A percentile compares a stretch with the other conserved stretches of the same genome.
phyloP scores from a whole-genome alignment of 1,140 invertebrate genomes.

The Drosophila bifasciata region DNA sequence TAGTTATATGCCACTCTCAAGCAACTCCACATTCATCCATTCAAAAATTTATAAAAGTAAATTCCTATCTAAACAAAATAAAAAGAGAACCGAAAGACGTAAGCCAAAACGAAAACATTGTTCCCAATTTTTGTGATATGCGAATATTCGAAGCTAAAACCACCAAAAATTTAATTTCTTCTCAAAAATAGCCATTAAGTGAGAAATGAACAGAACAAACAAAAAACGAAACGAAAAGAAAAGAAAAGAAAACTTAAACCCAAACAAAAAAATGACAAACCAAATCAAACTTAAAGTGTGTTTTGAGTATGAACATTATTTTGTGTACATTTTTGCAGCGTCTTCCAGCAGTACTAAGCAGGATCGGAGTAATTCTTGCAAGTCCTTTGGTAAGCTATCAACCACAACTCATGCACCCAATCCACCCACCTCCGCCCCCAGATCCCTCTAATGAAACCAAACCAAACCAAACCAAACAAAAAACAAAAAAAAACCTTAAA shows the following conservation, averaged over 20 bases:
- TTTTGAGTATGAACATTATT: constrained; percentile 84
- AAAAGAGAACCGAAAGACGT: constrained; percentile 18
- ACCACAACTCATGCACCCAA: constrained; percentile 74
- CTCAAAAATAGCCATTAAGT: constrained; percentile 46
- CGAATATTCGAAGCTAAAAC: constrained; percentile 35
- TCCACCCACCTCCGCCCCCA: constrained; percentile 10
- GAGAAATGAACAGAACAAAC: constrained; percentile 26
- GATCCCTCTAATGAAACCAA: constrained; percentile 18
- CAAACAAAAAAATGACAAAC: constrained; percentile 51
- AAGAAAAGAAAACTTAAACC: constrained; percentile 37
- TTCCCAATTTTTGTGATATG: constrained; percentile 83
- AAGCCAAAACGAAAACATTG: constrained; percentile 68
- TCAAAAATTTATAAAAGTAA: background rate
- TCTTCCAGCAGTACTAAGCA: constrained; percentile 95
- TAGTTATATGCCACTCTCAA: constrained; percentile 40
- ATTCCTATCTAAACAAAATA: constrained; percentile 8
- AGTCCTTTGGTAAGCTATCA: constrained; percentile 95
- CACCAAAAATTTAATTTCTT: constrained; percentile 41
- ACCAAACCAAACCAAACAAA: constrained; percentile 21
- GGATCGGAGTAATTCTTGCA: constrained; percentile 96
- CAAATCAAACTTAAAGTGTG: constrained; percentile 82
- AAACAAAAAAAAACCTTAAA: constrained; percentile 12
- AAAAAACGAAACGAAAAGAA: constrained; percentile 7
- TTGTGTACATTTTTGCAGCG: constrained; percentile 89
- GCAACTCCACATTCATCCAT: constrained; percentile 2